Conservation (phyloP, 2,888 invertebrate genomes). For the Andrena haemorrhoa region DNA sequence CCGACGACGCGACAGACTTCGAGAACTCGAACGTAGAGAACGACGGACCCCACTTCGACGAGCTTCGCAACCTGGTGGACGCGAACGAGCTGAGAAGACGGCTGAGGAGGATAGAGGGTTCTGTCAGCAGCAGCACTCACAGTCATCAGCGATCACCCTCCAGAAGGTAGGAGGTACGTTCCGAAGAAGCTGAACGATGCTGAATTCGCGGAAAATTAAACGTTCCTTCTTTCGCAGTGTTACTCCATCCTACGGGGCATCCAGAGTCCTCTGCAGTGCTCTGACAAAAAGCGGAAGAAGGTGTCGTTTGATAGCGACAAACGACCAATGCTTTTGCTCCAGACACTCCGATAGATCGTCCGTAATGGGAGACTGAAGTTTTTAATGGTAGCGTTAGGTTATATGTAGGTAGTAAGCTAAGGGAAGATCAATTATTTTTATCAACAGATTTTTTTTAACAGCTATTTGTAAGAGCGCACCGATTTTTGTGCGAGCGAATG, state of each 20-base stretch:
- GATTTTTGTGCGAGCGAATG: neutral
- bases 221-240: slow-evolving; percentile 54
- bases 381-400: neutral
- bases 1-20: slow-evolving; percentile 68
- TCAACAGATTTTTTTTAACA: neutral
- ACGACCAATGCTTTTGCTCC: slow-evolving; percentile 70
- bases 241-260: slow-evolving; percentile 59
- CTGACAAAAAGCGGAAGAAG: slow-evolving; percentile 75
- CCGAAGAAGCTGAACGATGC: neutral
- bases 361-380: slow-evolving; percentile 65
- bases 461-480: neutral
- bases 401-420: neutral
- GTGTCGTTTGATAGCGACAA: slow-evolving; percentile 70
- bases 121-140: slow-evolving; percentile 36
- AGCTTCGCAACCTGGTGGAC: slow-evolving; percentile 66
- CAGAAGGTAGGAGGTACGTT: slow-evolving; percentile 69
- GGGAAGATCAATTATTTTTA: neutral
- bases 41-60: slow-evolving; percentile 43
- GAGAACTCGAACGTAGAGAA: slow-evolving; percentile 50
- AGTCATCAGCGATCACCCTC: slow-evolving; percentile 40
- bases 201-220: neutral
- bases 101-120: slow-evolving; percentile 29
- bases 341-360: slow-evolving; percentile 74
- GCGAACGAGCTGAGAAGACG: slow-evolving; percentile 68
- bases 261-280: slow-evolving; percentile 72